Conservation (phyloP, 1,140 invertebrate genomes). For the Aculops lycopersici region DNA sequence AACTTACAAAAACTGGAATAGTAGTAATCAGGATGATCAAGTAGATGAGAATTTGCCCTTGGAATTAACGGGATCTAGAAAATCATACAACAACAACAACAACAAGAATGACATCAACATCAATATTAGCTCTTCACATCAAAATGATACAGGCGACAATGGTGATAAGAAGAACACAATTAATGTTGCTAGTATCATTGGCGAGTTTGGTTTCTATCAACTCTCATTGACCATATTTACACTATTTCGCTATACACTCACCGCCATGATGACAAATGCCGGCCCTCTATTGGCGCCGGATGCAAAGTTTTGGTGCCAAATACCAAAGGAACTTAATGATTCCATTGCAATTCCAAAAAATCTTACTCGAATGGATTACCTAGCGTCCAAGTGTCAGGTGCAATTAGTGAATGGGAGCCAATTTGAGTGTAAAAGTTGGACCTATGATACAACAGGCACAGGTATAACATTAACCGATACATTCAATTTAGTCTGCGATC, state of each 20-base stretch:
- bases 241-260: background rate
- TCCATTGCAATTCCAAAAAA: too few relatives aligned
- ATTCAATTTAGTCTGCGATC: background rate
- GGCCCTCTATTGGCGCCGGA: background rate
- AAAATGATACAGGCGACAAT: background rate
- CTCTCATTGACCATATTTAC: background rate
- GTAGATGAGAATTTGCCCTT: too few relatives aligned
- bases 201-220: background rate
- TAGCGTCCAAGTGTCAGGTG: too few relatives aligned
- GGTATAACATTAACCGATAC: background rate
- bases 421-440: background rate
- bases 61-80: too few relatives aligned
- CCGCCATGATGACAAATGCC: background rate
- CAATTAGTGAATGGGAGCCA: too few relatives aligned
- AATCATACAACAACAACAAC: too few relatives aligned
- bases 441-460: background rate
- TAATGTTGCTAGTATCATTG: background rate
- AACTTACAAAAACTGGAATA: too few relatives aligned
- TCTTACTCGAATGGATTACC: too few relatives aligned
- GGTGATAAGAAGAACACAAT: background rate
- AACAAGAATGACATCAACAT: too few relatives aligned
- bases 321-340: too few relatives aligned
- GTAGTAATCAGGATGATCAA: too few relatives aligned
- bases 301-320: background rate
- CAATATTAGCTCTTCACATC: too few relatives aligned